phyloP scores from a whole-genome alignment of 2,113 vertebrate genomes.

The Todiramphus chloris region DNA sequence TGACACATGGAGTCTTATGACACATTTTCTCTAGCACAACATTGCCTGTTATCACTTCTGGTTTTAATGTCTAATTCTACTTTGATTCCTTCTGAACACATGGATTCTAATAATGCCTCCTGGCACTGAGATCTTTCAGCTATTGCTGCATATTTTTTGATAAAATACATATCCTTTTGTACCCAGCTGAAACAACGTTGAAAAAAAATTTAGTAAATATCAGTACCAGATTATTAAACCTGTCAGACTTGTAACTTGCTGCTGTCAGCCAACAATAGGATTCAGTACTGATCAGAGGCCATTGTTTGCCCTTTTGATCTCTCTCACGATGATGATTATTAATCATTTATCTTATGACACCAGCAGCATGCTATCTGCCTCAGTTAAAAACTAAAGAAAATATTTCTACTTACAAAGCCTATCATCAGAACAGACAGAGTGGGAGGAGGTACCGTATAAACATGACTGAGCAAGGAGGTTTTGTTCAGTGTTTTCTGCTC shows the following conservation, averaged over 20 bases:
- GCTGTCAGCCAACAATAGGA: neutral
- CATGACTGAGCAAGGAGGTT: neutral
- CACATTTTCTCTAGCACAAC: neutral
- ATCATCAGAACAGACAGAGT: neutral
- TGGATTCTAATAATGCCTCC: neutral
- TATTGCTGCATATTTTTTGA: neutral
- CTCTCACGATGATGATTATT: neutral
- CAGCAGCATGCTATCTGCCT: neutral
- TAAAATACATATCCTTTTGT: neutral
- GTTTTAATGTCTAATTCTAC: neutral
- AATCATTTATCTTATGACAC: constrained; percentile 1
- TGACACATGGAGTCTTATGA: neutral
- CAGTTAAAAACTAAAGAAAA: neutral
- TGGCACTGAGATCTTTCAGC: neutral
- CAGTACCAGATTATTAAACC: neutral
- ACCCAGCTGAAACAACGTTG: neutral
- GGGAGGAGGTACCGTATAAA: neutral
- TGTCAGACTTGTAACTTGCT: neutral
- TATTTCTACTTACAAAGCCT: neutral
- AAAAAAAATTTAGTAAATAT: neutral
- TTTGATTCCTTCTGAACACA: neutral
- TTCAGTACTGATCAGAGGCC: neutral
- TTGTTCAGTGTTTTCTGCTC: neutral
- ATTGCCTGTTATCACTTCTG: neutral
- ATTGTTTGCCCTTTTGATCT: neutral